phyloP scores from a whole-genome alignment of 2,113 vertebrate genomes.

The Mustelus asterias region DNA sequence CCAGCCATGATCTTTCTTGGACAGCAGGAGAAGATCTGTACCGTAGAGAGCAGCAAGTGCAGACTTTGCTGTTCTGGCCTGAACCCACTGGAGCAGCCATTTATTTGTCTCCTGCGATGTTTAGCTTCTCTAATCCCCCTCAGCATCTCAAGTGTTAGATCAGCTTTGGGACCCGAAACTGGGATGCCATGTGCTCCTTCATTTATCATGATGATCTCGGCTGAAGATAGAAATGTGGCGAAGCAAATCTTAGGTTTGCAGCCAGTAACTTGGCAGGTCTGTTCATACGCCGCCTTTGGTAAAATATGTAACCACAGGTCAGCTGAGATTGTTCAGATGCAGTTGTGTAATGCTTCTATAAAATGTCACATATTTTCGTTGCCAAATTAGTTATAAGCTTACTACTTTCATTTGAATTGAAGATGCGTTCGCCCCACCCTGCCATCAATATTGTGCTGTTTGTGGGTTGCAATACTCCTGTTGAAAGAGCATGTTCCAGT shows the following conservation, averaged over 20 bases:
- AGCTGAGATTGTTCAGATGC: too few relatives aligned
- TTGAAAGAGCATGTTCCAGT: background rate
- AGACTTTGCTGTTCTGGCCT: background rate
- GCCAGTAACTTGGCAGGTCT: background rate
- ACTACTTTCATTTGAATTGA: background rate
- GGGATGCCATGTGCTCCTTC: background rate
- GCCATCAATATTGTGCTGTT: too few relatives aligned
- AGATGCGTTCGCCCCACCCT: too few relatives aligned
- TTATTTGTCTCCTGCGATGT: background rate
- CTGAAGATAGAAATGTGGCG: background rate
- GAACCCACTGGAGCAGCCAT: background rate
- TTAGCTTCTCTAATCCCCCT: background rate
- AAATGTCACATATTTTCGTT: background rate
- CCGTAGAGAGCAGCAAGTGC: background rate
- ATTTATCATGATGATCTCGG: background rate
- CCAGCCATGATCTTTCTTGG: background rate
- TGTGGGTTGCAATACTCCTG: background rate
- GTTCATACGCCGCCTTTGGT: background rate
- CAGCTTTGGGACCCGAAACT: background rate
- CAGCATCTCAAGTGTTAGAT: background rate
- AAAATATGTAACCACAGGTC: background rate
- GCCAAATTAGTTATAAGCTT: background rate
- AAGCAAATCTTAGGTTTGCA: background rate
- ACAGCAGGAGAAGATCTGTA: background rate
- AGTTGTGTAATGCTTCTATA: background rate